Conservation (phyloP, 2,888 invertebrate genomes). For the Hyles lineata region DNA sequence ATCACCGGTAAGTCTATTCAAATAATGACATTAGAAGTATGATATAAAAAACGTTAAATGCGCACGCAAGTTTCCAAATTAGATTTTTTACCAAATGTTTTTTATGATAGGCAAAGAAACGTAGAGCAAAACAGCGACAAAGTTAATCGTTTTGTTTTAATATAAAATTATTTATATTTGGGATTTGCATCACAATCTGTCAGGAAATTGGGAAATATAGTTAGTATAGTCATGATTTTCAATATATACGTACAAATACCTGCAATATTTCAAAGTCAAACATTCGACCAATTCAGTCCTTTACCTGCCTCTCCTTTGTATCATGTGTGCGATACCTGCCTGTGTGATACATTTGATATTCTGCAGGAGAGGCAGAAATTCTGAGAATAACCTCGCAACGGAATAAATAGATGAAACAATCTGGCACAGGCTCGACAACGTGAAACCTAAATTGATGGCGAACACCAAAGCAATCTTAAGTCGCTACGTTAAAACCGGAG, state of each 20-base stretch:
- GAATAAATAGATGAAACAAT: conserved; percentile 3
- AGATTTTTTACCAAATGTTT: too few species aligned
- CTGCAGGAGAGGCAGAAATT: neutral
- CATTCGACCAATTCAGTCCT: too few species aligned
- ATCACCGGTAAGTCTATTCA: conserved; percentile 56
- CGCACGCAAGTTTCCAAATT: neutral
- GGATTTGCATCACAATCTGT: neutral
- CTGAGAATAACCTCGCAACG: too few species aligned
- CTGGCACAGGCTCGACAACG: neutral
- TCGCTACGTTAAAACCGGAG: neutral
- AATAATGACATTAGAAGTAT: neutral
- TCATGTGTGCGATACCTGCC: too few species aligned
- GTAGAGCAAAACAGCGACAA: too few species aligned
- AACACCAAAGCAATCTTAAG: neutral
- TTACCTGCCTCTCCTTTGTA: too few species aligned
- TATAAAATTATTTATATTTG: too few species aligned
- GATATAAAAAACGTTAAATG: neutral
- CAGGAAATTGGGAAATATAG: neutral
- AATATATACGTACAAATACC: too few species aligned
- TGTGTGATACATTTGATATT: neutral
- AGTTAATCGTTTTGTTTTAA: too few species aligned
- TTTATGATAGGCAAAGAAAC: too few species aligned
- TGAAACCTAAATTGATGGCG: neutral
- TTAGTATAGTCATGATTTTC: too few species aligned
- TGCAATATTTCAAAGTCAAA: too few species aligned